Evolutionary conservation across 2,888 invertebrate species (phyloP).

Genomic region (Lapara coniferarum): DNA sequence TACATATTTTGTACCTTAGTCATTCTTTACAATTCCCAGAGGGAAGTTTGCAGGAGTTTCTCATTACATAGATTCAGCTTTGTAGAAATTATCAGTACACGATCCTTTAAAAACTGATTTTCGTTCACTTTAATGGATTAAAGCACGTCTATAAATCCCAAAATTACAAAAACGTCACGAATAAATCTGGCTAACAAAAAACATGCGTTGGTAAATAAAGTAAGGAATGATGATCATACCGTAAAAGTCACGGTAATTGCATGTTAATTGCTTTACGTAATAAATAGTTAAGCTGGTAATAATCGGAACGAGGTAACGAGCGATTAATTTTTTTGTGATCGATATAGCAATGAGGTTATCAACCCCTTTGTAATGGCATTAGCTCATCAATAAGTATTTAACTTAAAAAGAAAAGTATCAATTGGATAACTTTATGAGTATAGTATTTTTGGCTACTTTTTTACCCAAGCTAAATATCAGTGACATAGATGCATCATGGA

Average conservation of each 20-base stretch:
- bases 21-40: not conserved
- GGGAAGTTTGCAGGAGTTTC: slow-evolving; percentile 1
- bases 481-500: too few relatives aligned
- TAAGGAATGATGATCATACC: not conserved
- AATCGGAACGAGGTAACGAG: slow-evolving; percentile 40
- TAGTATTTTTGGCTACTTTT: too few relatives aligned
- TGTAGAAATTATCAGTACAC: not conserved
- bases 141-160: too few relatives aligned
- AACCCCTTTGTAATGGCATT: slow-evolving; percentile 46
- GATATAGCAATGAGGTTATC: slow-evolving; percentile 46
- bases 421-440: not conserved
- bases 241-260: not conserved
- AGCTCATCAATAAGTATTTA: slow-evolving; percentile 34
- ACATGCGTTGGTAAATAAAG: not conserved
- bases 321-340: slow-evolving; percentile 47
- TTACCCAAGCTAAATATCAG: too few relatives aligned
- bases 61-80: not conserved
- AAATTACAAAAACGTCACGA: too few relatives aligned
- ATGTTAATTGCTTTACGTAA: slow-evolving; percentile 6
- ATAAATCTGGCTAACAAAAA: too few relatives aligned
- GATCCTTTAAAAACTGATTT: not conserved
- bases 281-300: slow-evolving; percentile 1
- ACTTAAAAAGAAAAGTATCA: not conserved
- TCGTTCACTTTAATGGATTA: too few relatives aligned
- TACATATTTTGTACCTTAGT: not conserved